Evolutionary conservation across 2,797 vertebrate species (phyloP).

Genomic region (Brachyalestes nurse): DNA sequence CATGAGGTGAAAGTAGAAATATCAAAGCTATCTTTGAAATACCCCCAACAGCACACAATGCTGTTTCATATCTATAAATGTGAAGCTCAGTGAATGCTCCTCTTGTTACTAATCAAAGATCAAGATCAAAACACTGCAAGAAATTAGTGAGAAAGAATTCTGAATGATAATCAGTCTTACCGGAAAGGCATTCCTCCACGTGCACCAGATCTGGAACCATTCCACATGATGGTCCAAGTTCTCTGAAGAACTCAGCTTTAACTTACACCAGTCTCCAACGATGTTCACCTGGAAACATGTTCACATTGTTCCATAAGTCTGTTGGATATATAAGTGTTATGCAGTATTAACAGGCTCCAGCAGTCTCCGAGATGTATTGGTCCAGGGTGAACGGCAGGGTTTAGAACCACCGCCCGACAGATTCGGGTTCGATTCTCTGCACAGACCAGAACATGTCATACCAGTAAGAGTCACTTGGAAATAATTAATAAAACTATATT

Average conservation of each 20-base stretch:
- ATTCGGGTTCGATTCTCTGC: no score
- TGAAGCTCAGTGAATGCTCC: background rate
- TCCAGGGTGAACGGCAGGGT: no score
- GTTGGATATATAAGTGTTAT: background rate
- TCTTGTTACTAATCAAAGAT: no score
- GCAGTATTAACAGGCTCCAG: background rate
- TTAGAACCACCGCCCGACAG: no score
- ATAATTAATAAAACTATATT: no score
- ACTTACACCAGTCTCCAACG: constrained; percentile 27
- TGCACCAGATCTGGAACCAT: constrained; percentile 78
- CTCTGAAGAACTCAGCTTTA: constrained; percentile 21
- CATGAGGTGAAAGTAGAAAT: no score
- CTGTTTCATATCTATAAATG: no score
- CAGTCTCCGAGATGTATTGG: no score
- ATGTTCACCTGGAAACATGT: constrained; percentile 9
- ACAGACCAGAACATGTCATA: no score
- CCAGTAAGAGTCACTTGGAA: no score
- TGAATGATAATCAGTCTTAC: constrained; percentile 64
- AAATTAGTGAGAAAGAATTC: background rate
- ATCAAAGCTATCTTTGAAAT: no score
- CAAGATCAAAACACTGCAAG: background rate
- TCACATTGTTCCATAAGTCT: background rate
- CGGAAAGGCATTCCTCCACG: constrained; percentile 79
- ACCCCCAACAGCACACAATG: no score
- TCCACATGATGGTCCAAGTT: constrained; percentile 75